Evolutionary conservation across 1,140 invertebrate species (phyloP).

Genomic region (Meloidogyne chitwoodi): DNA sequence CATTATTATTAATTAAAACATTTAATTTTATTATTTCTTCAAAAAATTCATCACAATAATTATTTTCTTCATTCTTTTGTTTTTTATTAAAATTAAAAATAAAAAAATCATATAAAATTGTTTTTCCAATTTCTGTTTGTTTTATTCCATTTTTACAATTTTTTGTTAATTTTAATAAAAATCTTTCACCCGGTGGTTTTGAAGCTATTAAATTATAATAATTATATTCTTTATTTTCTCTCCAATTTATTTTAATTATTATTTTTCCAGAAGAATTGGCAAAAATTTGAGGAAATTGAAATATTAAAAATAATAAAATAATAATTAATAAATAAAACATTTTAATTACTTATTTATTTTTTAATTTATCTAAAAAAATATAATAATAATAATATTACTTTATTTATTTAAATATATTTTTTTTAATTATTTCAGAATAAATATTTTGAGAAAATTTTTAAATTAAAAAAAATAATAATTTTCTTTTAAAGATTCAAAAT

Average conservation of each 20-base stretch:
- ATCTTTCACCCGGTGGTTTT: not conserved
- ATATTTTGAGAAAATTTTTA: too few relatives aligned
- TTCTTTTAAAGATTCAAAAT: too few relatives aligned
- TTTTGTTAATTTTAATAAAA: not conserved
- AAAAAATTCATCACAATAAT: not conserved
- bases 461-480: too few relatives aligned
- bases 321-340: too few relatives aligned
- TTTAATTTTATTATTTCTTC: not conserved
- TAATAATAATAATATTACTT: too few relatives aligned
- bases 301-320: too few relatives aligned
- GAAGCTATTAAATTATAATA: not conserved
- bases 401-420: too few relatives aligned
- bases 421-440: too few relatives aligned
- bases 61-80: not conserved
- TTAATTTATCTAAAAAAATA: too few relatives aligned
- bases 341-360: too few relatives aligned
- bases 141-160: not conserved
- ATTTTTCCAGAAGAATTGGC: too few relatives aligned
- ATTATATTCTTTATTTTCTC: not conserved
- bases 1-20: not conserved
- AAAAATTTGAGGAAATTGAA: too few relatives aligned
- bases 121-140: not conserved
- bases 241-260: not conserved
- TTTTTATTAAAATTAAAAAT: not conserved
- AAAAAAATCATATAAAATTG: not conserved